phyloP scores from a whole-genome alignment of 2,113 vertebrate genomes.

The Pionites leucogaster region DNA sequence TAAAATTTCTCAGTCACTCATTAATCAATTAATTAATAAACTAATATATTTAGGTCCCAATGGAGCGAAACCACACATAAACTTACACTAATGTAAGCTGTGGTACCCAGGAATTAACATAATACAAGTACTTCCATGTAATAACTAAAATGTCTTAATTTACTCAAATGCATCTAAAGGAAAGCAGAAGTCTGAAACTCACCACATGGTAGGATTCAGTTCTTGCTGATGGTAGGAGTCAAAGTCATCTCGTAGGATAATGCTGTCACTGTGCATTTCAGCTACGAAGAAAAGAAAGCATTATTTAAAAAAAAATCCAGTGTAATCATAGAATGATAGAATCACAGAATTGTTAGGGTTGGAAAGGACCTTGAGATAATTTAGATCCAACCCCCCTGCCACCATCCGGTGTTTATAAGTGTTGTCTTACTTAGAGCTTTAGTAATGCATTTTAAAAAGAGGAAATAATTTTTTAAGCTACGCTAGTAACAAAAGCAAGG shows the following conservation, averaged over 20 bases:
- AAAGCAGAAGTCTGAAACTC: slow-evolving; percentile 59
- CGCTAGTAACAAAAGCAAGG: not conserved
- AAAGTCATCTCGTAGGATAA: slow-evolving; percentile 95
- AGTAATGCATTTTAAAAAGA: not conserved
- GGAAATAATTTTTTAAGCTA: not conserved
- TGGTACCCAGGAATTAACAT: not conserved
- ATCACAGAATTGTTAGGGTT: not conserved
- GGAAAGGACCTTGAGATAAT: not conserved
- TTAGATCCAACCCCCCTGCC: not conserved
- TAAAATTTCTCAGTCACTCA: not conserved
- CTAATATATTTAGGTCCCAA: not conserved
- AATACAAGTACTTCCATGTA: not conserved
- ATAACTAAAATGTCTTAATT: not conserved
- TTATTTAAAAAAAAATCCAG: not conserved
- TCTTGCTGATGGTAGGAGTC: slow-evolving; percentile 89
- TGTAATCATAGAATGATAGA: not conserved
- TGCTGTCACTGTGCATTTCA: slow-evolving; percentile 89
- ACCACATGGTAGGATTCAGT: slow-evolving; percentile 92
- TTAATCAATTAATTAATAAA: slow-evolving; percentile 14
- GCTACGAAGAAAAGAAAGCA: slow-evolving; percentile 73
- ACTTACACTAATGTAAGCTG: not conserved
- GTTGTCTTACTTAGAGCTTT: not conserved
- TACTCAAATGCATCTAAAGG: not conserved
- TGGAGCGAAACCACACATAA: not conserved
- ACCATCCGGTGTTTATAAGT: not conserved